Base-by-base conservation (phyloP, 2,888 invertebrate genomes). In the Chrysomela aeneicollis region DNA sequence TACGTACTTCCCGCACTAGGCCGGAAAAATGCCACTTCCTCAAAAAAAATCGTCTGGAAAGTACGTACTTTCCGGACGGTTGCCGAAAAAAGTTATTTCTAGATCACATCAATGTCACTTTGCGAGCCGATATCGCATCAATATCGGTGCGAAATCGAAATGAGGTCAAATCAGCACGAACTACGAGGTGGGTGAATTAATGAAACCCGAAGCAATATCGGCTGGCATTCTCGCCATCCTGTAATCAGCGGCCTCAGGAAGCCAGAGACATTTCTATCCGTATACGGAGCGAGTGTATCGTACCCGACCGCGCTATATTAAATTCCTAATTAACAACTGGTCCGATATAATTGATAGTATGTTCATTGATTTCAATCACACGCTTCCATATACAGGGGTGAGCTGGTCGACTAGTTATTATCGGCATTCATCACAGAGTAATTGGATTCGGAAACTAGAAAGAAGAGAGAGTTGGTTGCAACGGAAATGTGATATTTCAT, bases 231-330 rank as follows among this genome's bases (percentile, higher is more conserved):
- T 54, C 32, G 37, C 37, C 19, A n/a, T 54, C 54, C 54, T 54
- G 54, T 22, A 55, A 55, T 55, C 55, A 55, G 22, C 21, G 22
- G 6, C n/a, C 55, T 19, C 42, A 55, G 55, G 63, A 59, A 59
- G 53, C 46, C 59, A 53, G 63, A 59, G 63, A 63, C 59, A 63
- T 63, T 63, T 47, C 47, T 35, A 53, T 58, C 59, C 51, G 35
- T 62, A 62, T 55, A 46, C 57, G 62, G 42, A 42, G 59, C 30
- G 59, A 53, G 37, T 50, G 59, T 59, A 52, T 26, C 63, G 59
- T 59, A 59, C 59, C 50, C 12, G 32, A 64, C 64, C 64, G 46
- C 64, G 59, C 55, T 59, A 59, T 59, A 64, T 64, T 64, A 64
- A 55, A 64, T 64, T 54, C 59, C 49, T 64, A 54, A 64, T 64